Evolutionary conservation across 2,888 invertebrate species (phyloP), one percentile per base, ranked within the genome.

Genomic region (Cryptocephalus moraei): DNA sequence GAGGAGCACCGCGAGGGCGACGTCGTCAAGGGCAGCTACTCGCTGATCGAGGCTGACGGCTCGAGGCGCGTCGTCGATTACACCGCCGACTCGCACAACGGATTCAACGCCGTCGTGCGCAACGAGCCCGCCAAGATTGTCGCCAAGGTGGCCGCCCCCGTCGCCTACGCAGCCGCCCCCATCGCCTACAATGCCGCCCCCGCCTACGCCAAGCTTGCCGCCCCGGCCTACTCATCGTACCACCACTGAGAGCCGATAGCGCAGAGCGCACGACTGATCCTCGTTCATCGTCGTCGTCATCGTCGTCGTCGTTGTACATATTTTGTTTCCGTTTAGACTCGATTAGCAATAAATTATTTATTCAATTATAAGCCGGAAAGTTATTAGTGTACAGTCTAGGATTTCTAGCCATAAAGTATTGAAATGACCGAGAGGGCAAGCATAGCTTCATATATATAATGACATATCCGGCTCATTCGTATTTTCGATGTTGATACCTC

Each of bases 1-100:
- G 78, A 79, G 55, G 80, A 81, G 70, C 76, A 77, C 53, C 78
- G 80, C 49, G 69, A 71, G 38, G 75, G 75, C 4, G 73, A 73
- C 57, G 71, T 71, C 54, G 61, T 36, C n/a, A 42, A 42, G 12
- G 76, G 76, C 8, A 65, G 68, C 53, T 77, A 76, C 57, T 72
- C 74, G 48, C 60, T 77, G 2, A 65, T 76, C 51, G 76, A 76
- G 52, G 61, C 76, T 22, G 76, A 76, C 64, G 76, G 76, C 32
- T 69, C 70, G 55, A 69, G 68, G 47, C 71, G 77, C 49, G 67
- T 70, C 38, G 77, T 77, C 12, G 71, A 75, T 11, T 77, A 77
- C 62, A 69, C 70, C 44, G 73, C 76, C 31, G 76, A 75, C 58
- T 65, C 70, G 14, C 71, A 73, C 55, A 71, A 63, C 50, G 76